A percentile compares a stretch with the other conserved stretches of the same genome.
These are phyloP conservation scores for Limonius californicus DNA, from an alignment of 1,140 invertebrate genomes.

Conservation along the genomic window DNA sequence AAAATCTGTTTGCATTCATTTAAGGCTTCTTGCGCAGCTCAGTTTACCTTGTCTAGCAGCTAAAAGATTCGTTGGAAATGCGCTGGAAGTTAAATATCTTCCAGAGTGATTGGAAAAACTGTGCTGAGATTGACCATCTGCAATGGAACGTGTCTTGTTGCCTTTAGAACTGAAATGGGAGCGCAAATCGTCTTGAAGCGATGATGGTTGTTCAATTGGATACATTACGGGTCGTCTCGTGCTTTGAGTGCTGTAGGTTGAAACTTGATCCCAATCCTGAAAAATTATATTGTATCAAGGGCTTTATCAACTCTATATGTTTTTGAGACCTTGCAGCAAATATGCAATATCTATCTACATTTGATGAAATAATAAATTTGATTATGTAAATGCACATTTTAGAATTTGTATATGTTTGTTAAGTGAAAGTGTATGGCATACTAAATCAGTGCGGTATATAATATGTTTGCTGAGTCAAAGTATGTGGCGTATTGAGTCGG, in stretches of 20 bases:
- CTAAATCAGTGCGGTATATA: too few relatives aligned
- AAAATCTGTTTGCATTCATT: slow-evolving; percentile 14
- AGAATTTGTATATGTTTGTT: too few relatives aligned
- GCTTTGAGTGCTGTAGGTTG: slow-evolving; percentile 84
- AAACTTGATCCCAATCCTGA: slow-evolving; percentile 89
- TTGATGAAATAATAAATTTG: too few relatives aligned
- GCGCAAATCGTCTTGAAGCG: slow-evolving; percentile 62
- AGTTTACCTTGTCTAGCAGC: slow-evolving; percentile 69
- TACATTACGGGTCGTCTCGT: slow-evolving; percentile 82
- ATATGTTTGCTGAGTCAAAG: too few relatives aligned
- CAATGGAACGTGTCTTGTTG: slow-evolving; percentile 62
- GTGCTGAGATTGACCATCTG: slow-evolving; percentile 81
- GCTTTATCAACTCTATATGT: background rate
- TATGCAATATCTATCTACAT: too few relatives aligned
- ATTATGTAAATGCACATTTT: too few relatives aligned
- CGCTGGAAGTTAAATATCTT: slow-evolving; percentile 63
- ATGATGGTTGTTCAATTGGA: slow-evolving; percentile 60
- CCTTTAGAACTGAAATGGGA: slow-evolving; percentile 58
- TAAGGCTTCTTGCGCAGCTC: background rate
- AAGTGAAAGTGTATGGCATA: too few relatives aligned
- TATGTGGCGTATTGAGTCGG: too few relatives aligned
- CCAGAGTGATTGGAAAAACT: slow-evolving; percentile 78
- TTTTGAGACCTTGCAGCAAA: too few relatives aligned
- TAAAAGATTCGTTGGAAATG: slow-evolving; percentile 70
- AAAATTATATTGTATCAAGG: background rate